Conservation (phyloP, 2,113 vertebrate genomes). For the Turnix velox region DNA sequence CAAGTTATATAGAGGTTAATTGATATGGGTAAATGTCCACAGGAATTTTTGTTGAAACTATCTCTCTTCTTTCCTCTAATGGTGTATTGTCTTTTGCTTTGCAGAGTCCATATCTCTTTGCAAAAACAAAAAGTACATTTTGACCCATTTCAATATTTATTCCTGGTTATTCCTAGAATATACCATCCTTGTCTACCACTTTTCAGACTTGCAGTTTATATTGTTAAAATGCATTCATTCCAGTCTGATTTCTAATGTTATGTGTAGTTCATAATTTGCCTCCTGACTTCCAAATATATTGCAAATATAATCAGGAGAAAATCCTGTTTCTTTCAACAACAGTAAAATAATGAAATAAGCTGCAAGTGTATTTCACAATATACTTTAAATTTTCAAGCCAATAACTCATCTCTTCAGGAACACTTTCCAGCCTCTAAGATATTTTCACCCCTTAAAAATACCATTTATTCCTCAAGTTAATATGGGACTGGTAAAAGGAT, state of each 20-base stretch:
- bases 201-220: neutral
- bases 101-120: neutral
- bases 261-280: neutral
- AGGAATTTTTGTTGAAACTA: constrained; percentile 40
- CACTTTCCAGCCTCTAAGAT: neutral
- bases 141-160: neutral
- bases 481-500: neutral
- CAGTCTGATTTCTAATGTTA: neutral
- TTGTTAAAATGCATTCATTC: neutral
- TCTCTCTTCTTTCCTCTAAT: constrained; percentile 37
- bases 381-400: neutral
- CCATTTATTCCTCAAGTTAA: neutral
- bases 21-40: constrained; percentile 47
- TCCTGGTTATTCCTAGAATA: neutral
- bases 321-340: neutral
- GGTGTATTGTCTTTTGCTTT: constrained; percentile 12
- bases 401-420: neutral
- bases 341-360: neutral
- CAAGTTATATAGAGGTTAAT: constrained; percentile 46
- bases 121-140: neutral
- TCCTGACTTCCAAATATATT: neutral
- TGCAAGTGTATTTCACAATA: neutral
- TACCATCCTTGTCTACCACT: neutral
- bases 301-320: neutral
- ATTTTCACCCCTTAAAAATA: neutral